Conservation (phyloP, 2,113 vertebrate genomes). For the Sinosuthora webbiana region DNA sequence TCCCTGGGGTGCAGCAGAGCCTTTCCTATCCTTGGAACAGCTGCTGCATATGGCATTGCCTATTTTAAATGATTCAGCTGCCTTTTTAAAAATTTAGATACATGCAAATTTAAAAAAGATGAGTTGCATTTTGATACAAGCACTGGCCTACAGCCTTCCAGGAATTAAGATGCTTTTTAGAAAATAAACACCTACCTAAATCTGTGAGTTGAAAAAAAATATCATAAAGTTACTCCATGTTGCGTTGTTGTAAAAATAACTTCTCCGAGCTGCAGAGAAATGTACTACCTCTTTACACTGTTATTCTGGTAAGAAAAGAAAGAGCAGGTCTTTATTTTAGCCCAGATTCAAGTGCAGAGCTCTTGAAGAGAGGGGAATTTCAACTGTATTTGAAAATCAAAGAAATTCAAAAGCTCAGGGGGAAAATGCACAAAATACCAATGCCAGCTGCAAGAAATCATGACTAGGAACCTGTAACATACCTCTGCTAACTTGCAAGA, state of each 20-base stretch:
- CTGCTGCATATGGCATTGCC: background rate
- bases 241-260: background rate
- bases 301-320: background rate
- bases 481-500: background rate
- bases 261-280: accelerated
- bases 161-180: background rate
- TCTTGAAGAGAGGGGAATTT: background rate
- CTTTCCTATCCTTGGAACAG: background rate
- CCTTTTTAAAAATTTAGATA: background rate
- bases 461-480: background rate
- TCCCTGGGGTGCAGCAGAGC: background rate
- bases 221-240: background rate
- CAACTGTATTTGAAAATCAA: background rate
- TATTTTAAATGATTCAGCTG: background rate
- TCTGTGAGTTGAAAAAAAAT: background rate
- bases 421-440: background rate
- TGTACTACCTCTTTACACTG: background rate
- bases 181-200: background rate
- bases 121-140: background rate
- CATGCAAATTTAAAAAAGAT: background rate
- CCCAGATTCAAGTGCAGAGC: background rate
- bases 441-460: background rate
- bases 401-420: background rate
- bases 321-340: background rate
- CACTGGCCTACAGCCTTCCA: background rate